Conservation (phyloP, 2,113 vertebrate genomes). For the Phalacrocorax pelagicus region DNA sequence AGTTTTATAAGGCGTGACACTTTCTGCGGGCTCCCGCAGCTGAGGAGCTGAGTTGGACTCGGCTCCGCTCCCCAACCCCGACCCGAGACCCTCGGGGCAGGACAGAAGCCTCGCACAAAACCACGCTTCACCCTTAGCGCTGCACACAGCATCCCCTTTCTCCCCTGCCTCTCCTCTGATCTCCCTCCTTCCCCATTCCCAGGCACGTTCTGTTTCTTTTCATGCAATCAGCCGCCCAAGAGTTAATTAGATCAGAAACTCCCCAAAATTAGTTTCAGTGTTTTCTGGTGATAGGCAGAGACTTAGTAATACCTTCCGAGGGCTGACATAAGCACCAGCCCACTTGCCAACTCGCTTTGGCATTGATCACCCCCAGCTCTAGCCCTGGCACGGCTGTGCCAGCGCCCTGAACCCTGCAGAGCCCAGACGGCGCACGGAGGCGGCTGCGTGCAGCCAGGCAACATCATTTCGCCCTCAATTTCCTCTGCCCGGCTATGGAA, state of each 20-base stretch:
- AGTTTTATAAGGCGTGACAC: background rate
- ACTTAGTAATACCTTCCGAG: fast-evolving
- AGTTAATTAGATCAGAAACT: background rate
- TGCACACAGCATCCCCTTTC: fast-evolving
- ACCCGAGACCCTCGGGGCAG: fast-evolving
- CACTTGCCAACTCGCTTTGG: background rate
- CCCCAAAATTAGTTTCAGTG: fast-evolving
- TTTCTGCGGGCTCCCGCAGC: background rate
- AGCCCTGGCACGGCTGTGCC: background rate
- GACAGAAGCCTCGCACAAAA: background rate
- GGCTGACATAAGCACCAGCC: background rate
- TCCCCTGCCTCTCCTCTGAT: background rate
- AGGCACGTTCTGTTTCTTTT: background rate
- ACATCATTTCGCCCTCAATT: fast-evolving
- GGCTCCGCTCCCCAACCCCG: fast-evolving
- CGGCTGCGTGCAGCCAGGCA: background rate
- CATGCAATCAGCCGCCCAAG: fast-evolving
- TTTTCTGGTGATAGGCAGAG: fast-evolving
- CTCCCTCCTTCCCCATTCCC: background rate
- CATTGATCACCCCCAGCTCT: background rate
- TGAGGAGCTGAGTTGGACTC: background rate
- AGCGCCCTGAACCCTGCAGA: fast-evolving
- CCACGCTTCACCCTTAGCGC: background rate
- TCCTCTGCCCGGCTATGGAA: fast-evolving
- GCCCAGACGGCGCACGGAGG: fast-evolving